Evolutionary conservation across 2,113 vertebrate species (phyloP).

Genomic region (Loxodonta africana): DNA sequence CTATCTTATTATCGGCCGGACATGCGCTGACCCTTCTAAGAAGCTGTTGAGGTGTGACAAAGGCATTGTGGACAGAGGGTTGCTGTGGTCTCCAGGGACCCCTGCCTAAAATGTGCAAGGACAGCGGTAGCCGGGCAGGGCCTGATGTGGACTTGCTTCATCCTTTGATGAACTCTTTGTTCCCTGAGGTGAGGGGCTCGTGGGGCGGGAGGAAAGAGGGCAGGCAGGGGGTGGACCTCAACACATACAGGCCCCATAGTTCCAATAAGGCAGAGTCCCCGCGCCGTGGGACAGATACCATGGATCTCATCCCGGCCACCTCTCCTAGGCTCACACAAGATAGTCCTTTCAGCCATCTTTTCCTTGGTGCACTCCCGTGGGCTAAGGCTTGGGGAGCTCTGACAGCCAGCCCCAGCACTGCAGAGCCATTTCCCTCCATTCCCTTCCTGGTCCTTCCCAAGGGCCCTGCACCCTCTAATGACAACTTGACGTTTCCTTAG

Average conservation of each 20-base stretch:
- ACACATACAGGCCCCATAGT: background rate
- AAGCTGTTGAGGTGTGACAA: background rate
- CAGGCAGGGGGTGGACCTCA: accelerated
- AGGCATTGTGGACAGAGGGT: accelerated
- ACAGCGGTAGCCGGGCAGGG: accelerated
- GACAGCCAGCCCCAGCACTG: background rate
- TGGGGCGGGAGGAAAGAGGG: background rate
- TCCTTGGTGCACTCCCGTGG: background rate
- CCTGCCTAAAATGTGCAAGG: too few relatives aligned
- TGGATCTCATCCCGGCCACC: accelerated
- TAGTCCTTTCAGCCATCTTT: background rate
- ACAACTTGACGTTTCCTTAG: background rate
- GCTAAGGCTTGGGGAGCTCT: background rate
- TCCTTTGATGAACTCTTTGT: background rate
- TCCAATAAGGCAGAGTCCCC: accelerated
- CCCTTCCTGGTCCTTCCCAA: background rate
- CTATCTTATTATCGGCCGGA: accelerated
- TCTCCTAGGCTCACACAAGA: background rate
- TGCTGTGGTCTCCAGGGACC: accelerated
- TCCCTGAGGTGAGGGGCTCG: background rate
- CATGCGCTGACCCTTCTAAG: accelerated
- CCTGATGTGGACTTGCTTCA: background rate
- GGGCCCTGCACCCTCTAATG: background rate
- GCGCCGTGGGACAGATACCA: background rate
- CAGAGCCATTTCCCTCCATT: background rate